A percentile compares a stretch with the other conserved stretches of the same genome.
Evolutionary conservation across 1,140 invertebrate genomes (phyloP).

Genomic region (Danaus melanippus): DNA sequence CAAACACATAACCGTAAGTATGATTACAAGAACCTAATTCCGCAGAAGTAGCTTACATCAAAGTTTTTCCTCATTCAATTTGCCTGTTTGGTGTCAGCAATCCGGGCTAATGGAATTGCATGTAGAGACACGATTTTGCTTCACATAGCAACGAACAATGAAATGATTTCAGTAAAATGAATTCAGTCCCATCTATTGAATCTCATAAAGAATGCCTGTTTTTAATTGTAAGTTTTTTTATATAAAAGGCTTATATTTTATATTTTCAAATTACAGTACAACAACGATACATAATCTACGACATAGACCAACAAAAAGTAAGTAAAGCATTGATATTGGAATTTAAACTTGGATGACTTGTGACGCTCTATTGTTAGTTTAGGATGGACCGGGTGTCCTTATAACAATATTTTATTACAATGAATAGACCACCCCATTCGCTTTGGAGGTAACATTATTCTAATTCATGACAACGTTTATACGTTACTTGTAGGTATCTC

Average conservation of each 20-base stretch:
- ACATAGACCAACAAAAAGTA: too few relatives aligned
- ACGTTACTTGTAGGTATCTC: too few relatives aligned
- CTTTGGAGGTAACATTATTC: conserved; percentile 12
- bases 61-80: conserved; percentile 36
- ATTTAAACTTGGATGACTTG: conserved; percentile 12
- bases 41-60: conserved; percentile 12
- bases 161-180: too few relatives aligned
- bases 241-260: too few relatives aligned
- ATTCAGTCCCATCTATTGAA: too few relatives aligned
- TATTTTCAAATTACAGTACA: too few relatives aligned
- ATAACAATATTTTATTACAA: conserved; percentile 24
- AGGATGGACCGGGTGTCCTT: conserved; percentile 15
- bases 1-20: conserved; percentile 7
- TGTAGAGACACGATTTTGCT: too few relatives aligned
- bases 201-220: too few relatives aligned
- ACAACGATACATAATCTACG: too few relatives aligned
- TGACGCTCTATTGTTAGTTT: conserved; percentile 15
- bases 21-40: conserved; percentile 25
- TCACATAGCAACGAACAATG: too few relatives aligned
- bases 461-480: conserved; percentile 1
- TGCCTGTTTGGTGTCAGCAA: conserved; percentile 30
- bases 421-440: conserved; percentile 18
- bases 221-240: too few relatives aligned
- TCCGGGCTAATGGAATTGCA: conserved; percentile 32
- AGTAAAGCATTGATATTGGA: too few relatives aligned